Conservation (phyloP, 2,888 invertebrate genomes). For the Pseudanteris insignis region DNA sequence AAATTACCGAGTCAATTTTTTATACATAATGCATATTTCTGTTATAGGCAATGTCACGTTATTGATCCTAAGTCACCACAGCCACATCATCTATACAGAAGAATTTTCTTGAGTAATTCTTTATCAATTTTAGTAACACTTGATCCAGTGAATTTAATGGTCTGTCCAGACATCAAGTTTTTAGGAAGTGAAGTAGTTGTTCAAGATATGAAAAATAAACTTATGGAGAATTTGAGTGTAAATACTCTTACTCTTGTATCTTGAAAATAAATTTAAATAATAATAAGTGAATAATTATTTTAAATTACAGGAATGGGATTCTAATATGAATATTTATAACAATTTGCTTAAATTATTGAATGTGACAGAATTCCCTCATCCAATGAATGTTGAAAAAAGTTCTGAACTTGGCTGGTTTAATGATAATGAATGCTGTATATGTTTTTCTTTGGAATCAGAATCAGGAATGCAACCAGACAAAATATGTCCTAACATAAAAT, state of each 20-base stretch:
- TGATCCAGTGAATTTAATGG: conserved; percentile 51
- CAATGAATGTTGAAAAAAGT: conserved; percentile 21
- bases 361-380: conserved; percentile 54
- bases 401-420: conserved; percentile 47
- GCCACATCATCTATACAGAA: conserved; percentile 58
- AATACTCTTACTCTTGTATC: no score
- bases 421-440: conserved; percentile 62
- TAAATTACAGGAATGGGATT: conserved; percentile 57
- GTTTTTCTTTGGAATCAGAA: conserved; percentile 56
- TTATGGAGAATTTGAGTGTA: conserved; percentile 52
- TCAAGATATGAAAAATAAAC: conserved; percentile 49
- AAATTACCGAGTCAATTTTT: no score
- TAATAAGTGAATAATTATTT: conserved; percentile 2
- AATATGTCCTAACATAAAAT: conserved; percentile 59
- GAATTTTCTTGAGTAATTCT: conserved; percentile 56
- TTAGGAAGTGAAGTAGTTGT: conserved; percentile 56
- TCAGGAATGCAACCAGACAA: conserved; percentile 51
- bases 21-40: conserved; percentile 3
- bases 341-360: conserved; percentile 56
- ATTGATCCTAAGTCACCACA: conserved; percentile 59
- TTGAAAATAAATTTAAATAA: no score
- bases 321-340: conserved; percentile 48
- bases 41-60: conserved; percentile 58
- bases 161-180: conserved; percentile 57
- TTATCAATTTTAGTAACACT: conserved; percentile 56